phyloP scores from a whole-genome alignment of 2,888 invertebrate species.

The Andricus quercusramuli region DNA sequence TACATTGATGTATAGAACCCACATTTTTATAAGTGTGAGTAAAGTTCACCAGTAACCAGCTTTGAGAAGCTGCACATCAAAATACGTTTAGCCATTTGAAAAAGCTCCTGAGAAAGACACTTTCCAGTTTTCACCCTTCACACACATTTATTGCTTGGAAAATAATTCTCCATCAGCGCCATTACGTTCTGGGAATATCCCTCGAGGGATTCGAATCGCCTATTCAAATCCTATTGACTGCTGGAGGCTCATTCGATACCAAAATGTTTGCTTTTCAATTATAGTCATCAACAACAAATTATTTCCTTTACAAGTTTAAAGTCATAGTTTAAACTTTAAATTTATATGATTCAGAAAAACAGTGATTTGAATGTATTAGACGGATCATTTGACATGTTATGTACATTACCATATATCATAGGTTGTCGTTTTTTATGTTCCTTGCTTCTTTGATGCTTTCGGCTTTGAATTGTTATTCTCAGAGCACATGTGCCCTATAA shows the following conservation, averaged over 20 bases:
- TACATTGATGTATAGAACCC: conserved; percentile 45
- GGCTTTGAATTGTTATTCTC: background rate
- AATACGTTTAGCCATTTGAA: conserved; percentile 59
- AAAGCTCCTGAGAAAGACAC: conserved; percentile 63
- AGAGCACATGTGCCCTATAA: conserved; percentile 2
- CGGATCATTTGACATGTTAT: background rate
- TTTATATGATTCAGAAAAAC: background rate
- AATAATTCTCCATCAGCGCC: conserved; percentile 47
- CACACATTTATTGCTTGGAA: conserved; percentile 47
- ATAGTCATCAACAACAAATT: background rate
- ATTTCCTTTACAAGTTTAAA: background rate
- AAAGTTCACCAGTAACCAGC: conserved; percentile 59
- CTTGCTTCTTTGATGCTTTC: background rate
- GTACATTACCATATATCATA: background rate
- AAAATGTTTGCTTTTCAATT: conserved; percentile 29
- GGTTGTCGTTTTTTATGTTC: background rate
- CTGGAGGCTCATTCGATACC: background rate
- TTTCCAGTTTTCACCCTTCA: conserved; percentile 57
- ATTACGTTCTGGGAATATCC: conserved; percentile 20
- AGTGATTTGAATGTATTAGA: background rate
- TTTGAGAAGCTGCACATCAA: conserved; percentile 50
- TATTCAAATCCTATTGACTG: conserved; percentile 8
- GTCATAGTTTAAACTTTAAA: background rate
- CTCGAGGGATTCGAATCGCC: conserved; percentile 8
- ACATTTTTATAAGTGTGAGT: conserved; percentile 48